phyloP scores from a whole-genome alignment of 2,888 invertebrate species.

The Calliscelio sp. region DNA sequence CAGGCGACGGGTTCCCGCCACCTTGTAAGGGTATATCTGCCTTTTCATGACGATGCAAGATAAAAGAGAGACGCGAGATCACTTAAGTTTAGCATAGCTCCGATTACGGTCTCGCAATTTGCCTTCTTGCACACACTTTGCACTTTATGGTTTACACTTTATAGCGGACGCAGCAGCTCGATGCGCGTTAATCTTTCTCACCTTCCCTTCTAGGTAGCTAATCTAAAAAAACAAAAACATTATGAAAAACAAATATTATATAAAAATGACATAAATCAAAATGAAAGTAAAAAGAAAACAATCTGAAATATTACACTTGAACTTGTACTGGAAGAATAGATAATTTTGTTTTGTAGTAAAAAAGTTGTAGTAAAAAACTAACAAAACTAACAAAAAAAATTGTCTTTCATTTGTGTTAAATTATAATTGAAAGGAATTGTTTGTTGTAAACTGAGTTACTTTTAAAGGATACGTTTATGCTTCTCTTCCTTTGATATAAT shows the following conservation, averaged over 20 bases:
- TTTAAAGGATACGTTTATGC: conserved; percentile 58
- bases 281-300: neutral
- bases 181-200: conserved; percentile 73
- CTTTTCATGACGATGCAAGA: conserved; percentile 68
- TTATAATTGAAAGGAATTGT: conserved; percentile 8
- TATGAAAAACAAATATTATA: neutral
- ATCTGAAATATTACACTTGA: neutral
- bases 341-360: too few relatives aligned
- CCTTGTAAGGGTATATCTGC: conserved; percentile 65
- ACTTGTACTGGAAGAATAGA: too few relatives aligned
- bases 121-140: conserved; percentile 71
- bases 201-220: conserved; percentile 61
- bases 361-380: too few relatives aligned
- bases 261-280: neutral
- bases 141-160: conserved; percentile 72
- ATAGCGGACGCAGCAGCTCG: conserved; percentile 65
- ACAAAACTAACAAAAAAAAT: too few relatives aligned
- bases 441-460: conserved; percentile 31
- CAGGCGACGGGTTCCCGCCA: conserved; percentile 43
- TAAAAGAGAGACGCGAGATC: conserved; percentile 72
- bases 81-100: conserved; percentile 73
- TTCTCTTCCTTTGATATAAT: conserved; percentile 66
- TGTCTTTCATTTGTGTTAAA: neutral
- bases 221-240: conserved; percentile 46
- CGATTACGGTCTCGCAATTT: conserved; percentile 74